These are phyloP conservation scores for Aphelenchoides besseyi DNA, from an alignment of 1,140 invertebrate genomes.

Conservation along the genomic window DNA sequence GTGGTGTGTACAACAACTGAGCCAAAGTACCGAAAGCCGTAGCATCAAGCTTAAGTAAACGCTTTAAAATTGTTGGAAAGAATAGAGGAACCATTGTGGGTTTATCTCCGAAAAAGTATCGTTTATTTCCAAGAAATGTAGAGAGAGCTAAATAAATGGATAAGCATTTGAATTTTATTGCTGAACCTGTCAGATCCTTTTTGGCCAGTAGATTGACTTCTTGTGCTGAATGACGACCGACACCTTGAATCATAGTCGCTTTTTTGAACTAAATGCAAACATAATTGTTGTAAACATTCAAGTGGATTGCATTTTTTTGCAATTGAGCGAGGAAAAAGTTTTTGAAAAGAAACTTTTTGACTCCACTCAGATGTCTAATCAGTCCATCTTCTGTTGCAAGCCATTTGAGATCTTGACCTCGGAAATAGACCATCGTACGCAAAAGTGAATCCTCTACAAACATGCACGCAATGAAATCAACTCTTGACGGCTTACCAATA, in stretches of 20 bases:
- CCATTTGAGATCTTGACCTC: conserved; percentile 27
- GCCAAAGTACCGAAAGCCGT: conserved; percentile 32
- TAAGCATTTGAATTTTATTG: background rate
- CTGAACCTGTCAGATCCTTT: conserved; percentile 73
- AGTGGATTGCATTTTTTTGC: conserved; percentile 5
- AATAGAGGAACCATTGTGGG: conserved; percentile 71
- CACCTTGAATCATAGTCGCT: conserved; percentile 67
- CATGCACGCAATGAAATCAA: background rate
- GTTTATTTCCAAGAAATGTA: conserved; percentile 70
- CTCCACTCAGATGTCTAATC: conserved; percentile 22
- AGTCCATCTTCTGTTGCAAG: conserved; percentile 28
- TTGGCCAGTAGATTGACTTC: conserved; percentile 86
- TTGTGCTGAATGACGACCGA: conserved; percentile 82
- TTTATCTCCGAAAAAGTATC: conserved; percentile 88
- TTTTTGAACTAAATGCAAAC: conserved; percentile 34
- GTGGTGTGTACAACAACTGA: conserved; percentile 29
- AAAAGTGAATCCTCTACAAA: conserved; percentile 30
- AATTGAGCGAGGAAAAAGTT: conserved; percentile 19
- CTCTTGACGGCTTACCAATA: background rate
- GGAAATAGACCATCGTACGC: conserved; percentile 31
- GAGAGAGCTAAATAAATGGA: conserved; percentile 72
- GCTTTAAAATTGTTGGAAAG: background rate
- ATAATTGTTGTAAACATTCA: background rate
- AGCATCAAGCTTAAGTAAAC: conserved; percentile 38
- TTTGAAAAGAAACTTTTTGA: conserved; percentile 34